Evolutionary conservation across 2,113 vertebrate genomes (phyloP).

Genomic region (Lanius ludovicianus): DNA sequence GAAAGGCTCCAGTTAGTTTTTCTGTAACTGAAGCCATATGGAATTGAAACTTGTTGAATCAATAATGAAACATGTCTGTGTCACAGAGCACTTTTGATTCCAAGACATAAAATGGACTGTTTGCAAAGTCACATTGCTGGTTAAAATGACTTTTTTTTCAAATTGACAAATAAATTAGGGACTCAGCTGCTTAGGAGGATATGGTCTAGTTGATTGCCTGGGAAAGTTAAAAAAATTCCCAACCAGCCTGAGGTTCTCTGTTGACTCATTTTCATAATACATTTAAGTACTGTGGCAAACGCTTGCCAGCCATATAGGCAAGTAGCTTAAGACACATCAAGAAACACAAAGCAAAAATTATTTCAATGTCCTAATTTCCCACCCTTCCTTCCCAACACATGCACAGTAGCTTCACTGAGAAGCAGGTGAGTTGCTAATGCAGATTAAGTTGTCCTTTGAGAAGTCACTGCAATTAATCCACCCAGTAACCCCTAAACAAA

Average conservation of each 20-base stretch:
- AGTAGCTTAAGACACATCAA: neutral
- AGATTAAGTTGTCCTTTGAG: slow-evolving; percentile 13
- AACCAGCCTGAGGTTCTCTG: neutral
- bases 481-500: neutral
- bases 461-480: slow-evolving; percentile 13
- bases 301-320: neutral
- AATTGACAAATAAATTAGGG: neutral
- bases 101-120: slow-evolving; percentile 33
- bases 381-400: neutral
- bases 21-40: slow-evolving; percentile 56
- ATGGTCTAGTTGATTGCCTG: neutral
- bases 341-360: neutral
- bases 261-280: neutral
- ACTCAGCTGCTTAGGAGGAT: neutral
- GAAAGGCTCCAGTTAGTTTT: slow-evolving; percentile 21
- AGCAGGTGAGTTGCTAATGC: slow-evolving; percentile 23
- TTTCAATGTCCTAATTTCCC: neutral
- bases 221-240: neutral
- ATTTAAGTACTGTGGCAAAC: neutral
- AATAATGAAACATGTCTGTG: slow-evolving; percentile 39
- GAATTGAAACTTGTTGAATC: slow-evolving; percentile 50
- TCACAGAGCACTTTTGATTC: slow-evolving; percentile 33
- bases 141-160: neutral
- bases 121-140: slow-evolving; percentile 31
- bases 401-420: neutral